Evolutionary conservation across 2,797 vertebrate species (phyloP).

Genomic region (Loris lydekkerianus): DNA sequence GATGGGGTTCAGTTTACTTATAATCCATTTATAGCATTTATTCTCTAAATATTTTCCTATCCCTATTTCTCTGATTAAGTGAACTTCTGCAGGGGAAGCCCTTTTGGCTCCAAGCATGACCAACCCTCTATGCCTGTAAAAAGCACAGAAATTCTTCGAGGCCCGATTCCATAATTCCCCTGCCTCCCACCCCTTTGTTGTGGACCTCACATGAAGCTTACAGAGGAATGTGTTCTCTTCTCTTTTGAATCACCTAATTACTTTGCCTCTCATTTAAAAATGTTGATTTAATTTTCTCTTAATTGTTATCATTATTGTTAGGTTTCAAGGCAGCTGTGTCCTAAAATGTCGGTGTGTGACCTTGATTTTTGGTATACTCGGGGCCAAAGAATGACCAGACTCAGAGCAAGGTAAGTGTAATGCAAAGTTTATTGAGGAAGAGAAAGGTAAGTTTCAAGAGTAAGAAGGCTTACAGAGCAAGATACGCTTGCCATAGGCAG

Average conservation of each 20-base stretch:
- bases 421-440: too few species aligned
- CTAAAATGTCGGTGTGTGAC: too few species aligned
- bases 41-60: not conserved
- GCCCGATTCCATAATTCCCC: not conserved
- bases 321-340: too few species aligned
- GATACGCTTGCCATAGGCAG: too few species aligned
- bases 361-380: too few species aligned
- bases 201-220: not conserved
- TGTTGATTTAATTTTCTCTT: slow-evolving; percentile 31
- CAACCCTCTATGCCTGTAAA: not conserved
- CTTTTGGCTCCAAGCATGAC: not conserved
- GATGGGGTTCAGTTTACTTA: not conserved
- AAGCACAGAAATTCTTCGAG: not conserved
- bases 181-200: not conserved
- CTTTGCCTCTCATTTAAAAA: slow-evolving; percentile 1
- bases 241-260: not conserved
- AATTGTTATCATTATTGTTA: not conserved
- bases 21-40: not conserved
- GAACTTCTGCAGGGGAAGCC: not conserved
- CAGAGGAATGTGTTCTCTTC: not conserved
- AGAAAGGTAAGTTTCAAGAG: too few species aligned
- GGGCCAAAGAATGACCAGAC: too few species aligned
- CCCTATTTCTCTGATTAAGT: not conserved
- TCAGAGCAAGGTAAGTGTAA: too few species aligned
- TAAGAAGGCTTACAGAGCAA: too few species aligned